A percentile compares a stretch with the other conserved stretches of the same genome.
phyloP scores from a whole-genome alignment of 2,113 vertebrate genomes.

The Murina feae region DNA sequence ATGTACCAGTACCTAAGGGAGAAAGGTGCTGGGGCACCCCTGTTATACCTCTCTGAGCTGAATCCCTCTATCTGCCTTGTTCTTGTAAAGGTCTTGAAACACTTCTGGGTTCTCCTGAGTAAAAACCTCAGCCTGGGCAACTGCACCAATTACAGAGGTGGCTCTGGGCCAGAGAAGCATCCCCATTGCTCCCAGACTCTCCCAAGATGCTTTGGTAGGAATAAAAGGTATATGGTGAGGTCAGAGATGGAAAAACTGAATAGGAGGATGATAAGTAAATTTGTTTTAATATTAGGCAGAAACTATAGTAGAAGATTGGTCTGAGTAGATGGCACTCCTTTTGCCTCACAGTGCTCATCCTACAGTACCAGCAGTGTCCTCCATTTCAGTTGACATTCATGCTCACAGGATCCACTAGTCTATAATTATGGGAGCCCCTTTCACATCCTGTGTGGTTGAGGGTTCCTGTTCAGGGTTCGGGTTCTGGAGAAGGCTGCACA shows the following conservation, averaged over 20 bases:
- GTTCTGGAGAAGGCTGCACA: too few species aligned
- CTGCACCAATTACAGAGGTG: background rate
- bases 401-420: background rate
- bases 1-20: background rate
- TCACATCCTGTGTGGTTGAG: too few species aligned
- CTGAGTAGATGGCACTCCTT: background rate
- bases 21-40: background rate
- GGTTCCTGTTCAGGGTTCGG: too few species aligned
- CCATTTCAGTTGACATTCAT: background rate
- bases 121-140: background rate
- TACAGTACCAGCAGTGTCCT: background rate
- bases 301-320: background rate
- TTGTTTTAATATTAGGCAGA: background rate
- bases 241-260: background rate
- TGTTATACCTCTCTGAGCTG: background rate
- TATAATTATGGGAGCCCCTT: too few species aligned
- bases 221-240: background rate
- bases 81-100: background rate
- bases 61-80: background rate
- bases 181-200: background rate
- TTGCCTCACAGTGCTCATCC: background rate
- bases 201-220: background rate
- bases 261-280: background rate
- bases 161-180: background rate
- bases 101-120: background rate